A percentile compares a stretch with the other conserved stretches of the same genome.
These are phyloP conservation scores for Protula sp. DNA, from an alignment of 2,888 invertebrate species.

Conservation along the genomic window DNA sequence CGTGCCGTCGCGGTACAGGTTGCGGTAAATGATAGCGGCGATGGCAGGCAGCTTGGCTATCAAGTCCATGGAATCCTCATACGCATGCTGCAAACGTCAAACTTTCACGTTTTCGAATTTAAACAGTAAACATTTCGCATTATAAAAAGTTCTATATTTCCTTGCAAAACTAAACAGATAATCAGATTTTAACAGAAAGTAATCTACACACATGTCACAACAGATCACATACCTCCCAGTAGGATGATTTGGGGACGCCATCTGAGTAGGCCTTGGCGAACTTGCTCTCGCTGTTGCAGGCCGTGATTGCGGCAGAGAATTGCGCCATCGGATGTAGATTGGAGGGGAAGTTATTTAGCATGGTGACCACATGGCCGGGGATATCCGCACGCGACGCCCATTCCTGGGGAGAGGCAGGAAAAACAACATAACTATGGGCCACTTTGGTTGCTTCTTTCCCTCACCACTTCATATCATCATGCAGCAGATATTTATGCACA, in stretches of 20 bases:
- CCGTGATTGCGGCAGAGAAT: slow-evolving; percentile 83
- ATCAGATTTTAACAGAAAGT: too few relatives aligned
- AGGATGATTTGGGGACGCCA: slow-evolving; percentile 81
- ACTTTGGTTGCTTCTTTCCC: too few relatives aligned
- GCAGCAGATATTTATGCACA: too few relatives aligned
- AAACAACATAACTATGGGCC: too few relatives aligned
- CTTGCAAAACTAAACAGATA: background rate
- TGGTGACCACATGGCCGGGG: slow-evolving; percentile 85
- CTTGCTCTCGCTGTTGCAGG: slow-evolving; percentile 84
- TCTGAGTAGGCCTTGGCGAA: slow-evolving; percentile 84
- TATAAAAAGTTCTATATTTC: background rate
- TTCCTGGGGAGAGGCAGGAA: slow-evolving; percentile 64
- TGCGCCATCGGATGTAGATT: slow-evolving; percentile 92
- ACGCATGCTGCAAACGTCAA: slow-evolving; percentile 61
- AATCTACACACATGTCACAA: too few relatives aligned
- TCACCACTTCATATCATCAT: too few relatives aligned
- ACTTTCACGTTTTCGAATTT: background rate
- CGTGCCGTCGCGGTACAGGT: slow-evolving; percentile 72
- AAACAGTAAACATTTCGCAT: background rate
- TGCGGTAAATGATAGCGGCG: slow-evolving; percentile 90
- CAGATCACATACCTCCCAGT: slow-evolving; percentile 70
- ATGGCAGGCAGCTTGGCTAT: slow-evolving; percentile 91
- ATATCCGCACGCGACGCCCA: slow-evolving; percentile 84
- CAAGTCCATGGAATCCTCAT: slow-evolving; percentile 90
- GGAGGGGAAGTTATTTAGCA: slow-evolving; percentile 85